Evolutionary conservation across 2,888 invertebrate genomes (phyloP).

Genomic region (Labia minor): DNA sequence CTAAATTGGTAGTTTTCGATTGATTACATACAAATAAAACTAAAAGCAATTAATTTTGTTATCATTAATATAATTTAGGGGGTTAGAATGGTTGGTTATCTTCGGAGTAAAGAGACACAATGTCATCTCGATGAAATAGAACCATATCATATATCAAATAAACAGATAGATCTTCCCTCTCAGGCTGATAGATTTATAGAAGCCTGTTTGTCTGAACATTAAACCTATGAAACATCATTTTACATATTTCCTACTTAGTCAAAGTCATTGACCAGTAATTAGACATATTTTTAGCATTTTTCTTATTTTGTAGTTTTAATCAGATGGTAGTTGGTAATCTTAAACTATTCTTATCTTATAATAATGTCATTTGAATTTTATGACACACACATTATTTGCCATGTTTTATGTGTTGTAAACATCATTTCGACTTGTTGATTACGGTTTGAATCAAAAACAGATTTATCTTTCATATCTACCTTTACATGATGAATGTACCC

Average conservation of each 20-base stretch:
- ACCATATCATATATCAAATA: conserved; percentile 7
- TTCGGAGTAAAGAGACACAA: not conserved
- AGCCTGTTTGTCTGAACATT: not conserved
- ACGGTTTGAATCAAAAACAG: too few relatives aligned
- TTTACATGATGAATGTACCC: too few relatives aligned
- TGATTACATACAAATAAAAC: not conserved
- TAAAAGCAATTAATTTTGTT: conserved; percentile 13
- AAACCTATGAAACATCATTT: not conserved
- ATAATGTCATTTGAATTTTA: too few relatives aligned
- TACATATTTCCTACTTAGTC: not conserved
- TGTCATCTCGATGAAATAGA: conserved; percentile 7
- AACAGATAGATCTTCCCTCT: not conserved
- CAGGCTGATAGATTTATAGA: not conserved
- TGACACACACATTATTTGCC: too few relatives aligned
- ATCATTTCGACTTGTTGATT: too few relatives aligned
- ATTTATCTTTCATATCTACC: too few relatives aligned
- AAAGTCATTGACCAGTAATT: not conserved
- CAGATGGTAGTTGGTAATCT: too few relatives aligned
- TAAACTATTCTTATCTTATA: too few relatives aligned
- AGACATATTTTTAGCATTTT: too few relatives aligned
- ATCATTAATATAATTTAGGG: not conserved
- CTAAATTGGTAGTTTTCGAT: not conserved
- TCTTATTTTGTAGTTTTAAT: too few relatives aligned
- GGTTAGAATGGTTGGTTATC: not conserved
- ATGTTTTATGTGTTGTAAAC: too few relatives aligned